A percentile compares a stretch with the other conserved stretches of the same genome.
phyloP scores from a whole-genome alignment of 2,888 invertebrate genomes.

The Nemoura dubitans region DNA sequence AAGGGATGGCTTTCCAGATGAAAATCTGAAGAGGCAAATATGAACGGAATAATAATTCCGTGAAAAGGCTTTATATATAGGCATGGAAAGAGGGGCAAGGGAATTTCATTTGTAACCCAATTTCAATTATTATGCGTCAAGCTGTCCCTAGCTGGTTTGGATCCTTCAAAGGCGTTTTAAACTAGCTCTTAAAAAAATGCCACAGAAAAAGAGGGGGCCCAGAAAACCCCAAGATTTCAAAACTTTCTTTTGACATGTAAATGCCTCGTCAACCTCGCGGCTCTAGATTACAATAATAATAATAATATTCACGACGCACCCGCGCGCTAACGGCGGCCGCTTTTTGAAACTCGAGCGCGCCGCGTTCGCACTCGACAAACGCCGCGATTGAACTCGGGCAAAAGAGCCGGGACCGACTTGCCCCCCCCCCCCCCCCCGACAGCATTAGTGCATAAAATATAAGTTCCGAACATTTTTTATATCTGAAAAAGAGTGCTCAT shows the following conservation, averaged over 20 bases:
- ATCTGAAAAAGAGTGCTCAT: constrained; percentile 32
- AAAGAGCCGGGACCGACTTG: not conserved
- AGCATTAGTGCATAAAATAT: constrained; percentile 8
- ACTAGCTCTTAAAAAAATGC: constrained; percentile 19
- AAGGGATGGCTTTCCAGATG: not conserved
- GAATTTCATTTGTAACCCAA: not conserved
- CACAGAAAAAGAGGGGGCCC: not conserved
- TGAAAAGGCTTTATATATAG: not conserved
- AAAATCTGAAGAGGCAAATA: not conserved
- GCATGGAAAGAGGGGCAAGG: not conserved
- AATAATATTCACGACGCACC: constrained; percentile 21
- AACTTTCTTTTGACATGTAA: constrained; percentile 37
- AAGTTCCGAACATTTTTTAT: not conserved
- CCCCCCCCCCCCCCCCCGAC: too few relatives aligned
- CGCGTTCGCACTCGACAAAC: constrained; percentile 20
- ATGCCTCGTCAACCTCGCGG: constrained; percentile 22
- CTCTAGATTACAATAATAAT: constrained; percentile 39
- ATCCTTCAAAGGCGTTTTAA: not conserved
- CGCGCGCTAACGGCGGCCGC: not conserved
- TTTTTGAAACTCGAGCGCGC: constrained; percentile 13
- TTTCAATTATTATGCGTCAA: constrained; percentile 3
- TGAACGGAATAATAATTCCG: constrained; percentile 7
- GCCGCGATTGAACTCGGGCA: not conserved
- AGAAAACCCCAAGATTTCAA: constrained; percentile 3
- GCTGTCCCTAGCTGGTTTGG: not conserved